phyloP scores from a whole-genome alignment of 2,888 invertebrate genomes.

The Ichneumoninae sp. region DNA sequence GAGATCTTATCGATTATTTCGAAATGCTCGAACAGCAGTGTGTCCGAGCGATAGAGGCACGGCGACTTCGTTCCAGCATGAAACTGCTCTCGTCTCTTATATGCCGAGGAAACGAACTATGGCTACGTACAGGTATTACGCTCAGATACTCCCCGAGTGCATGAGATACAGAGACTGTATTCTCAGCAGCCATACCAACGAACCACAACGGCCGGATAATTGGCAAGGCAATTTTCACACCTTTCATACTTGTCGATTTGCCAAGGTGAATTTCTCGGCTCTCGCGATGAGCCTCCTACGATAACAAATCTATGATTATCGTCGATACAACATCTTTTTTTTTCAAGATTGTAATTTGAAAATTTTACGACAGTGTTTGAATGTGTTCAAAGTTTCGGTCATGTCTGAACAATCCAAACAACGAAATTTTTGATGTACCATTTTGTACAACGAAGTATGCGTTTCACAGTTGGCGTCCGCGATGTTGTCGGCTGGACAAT shows the following conservation, averaged over 20 bases:
- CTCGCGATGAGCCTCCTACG: conserved; percentile 3
- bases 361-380: not conserved
- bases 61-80: conserved; percentile 44
- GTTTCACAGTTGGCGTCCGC: too few species aligned
- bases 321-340: not conserved
- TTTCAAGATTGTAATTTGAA: not conserved
- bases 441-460: too few species aligned
- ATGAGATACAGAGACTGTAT: conserved; percentile 31
- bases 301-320: not conserved
- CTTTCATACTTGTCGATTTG: conserved; percentile 36
- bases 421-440: too few species aligned
- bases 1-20: conserved; percentile 79
- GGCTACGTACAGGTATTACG: conserved; percentile 6
- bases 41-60: conserved; percentile 53
- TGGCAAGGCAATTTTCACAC: conserved; percentile 53
- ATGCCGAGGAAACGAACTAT: conserved; percentile 48
- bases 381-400: not conserved
- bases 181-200: not conserved
- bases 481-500: too few species aligned
- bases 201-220: conserved; percentile 44
- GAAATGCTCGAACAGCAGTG: conserved; percentile 70
- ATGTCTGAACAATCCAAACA: too few species aligned
- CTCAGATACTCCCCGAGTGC: not conserved
- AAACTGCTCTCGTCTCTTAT: conserved; percentile 19
- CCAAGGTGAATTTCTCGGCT: conserved; percentile 25